These are phyloP conservation scores for Acronicta psi DNA, from an alignment of 2,888 invertebrate genomes.

Conservation along the genomic window DNA sequence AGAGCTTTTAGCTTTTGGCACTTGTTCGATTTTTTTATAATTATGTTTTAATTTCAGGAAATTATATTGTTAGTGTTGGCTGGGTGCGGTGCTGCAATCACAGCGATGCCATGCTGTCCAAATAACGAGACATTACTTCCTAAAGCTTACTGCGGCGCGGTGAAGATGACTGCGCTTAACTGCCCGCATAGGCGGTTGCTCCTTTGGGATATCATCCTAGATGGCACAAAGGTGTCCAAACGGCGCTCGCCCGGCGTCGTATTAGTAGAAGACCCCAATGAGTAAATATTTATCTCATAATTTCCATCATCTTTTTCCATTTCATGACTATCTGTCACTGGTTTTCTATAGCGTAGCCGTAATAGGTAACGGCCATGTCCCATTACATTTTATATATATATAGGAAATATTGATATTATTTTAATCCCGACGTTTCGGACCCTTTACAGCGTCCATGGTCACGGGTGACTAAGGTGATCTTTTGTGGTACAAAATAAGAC, in stretches of 20 bases:
- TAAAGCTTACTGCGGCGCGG: slow-evolving; percentile 64
- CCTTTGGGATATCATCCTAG: slow-evolving; percentile 72
- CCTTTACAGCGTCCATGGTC: too few relatives aligned
- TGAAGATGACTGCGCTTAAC: slow-evolving; percentile 61
- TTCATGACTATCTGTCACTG: neutral
- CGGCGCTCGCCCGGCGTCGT: slow-evolving; percentile 73
- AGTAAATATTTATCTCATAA: slow-evolving; percentile 58
- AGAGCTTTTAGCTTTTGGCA: too few relatives aligned
- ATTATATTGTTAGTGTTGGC: slow-evolving; percentile 67
- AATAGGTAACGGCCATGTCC: too few relatives aligned
- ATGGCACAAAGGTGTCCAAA: slow-evolving; percentile 76
- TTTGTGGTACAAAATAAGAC: too few relatives aligned
- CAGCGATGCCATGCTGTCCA: slow-evolving; percentile 73
- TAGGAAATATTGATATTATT: too few relatives aligned
- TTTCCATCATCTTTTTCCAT: too few relatives aligned
- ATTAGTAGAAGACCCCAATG: slow-evolving; percentile 75
- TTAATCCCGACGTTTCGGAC: too few relatives aligned
- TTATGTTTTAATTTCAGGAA: slow-evolving; percentile 64
- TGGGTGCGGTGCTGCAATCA: slow-evolving; percentile 58
- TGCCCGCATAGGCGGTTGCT: slow-evolving; percentile 76
- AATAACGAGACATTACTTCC: slow-evolving; percentile 64
- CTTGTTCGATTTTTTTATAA: neutral
- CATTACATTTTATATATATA: too few relatives aligned
- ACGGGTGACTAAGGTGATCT: too few relatives aligned
- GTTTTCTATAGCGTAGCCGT: too few relatives aligned